Base-by-base conservation (phyloP, 2,113 vertebrate genomes). In the Scortum barcoo region DNA sequence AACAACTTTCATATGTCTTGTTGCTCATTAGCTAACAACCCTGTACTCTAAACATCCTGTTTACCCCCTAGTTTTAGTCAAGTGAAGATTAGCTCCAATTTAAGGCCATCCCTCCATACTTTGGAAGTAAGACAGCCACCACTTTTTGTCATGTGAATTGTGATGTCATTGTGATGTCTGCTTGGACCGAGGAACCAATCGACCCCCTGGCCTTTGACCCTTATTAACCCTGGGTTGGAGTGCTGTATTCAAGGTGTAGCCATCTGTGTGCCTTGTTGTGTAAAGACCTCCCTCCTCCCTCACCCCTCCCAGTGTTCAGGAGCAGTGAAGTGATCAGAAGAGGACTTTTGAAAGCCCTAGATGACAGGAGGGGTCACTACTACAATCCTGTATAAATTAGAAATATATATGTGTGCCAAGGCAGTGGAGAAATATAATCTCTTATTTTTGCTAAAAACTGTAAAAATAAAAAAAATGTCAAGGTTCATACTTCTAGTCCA, bases 211-310 rank as follows among this genome's bases (percentile, higher is more conserved):
- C 92, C 92, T 92, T 53, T 90, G 89, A 89, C 92, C 92, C 93
- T 86, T 90, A 85, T 92, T 93, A 91, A 92, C 86, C 76, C 28
- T 10, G 78, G 80, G 89, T 88, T 78, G 88, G 86, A 77, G 84
- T 84, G 87, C 80, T 77, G 84, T 88, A 91, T 93, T 92, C 81
- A 90, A 92, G 91, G 92, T 90, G 91, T 86, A 89, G 91, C 92
- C 93, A 93, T 94, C 93, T 94, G 93, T 90, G 93, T 76, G 90
- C 91, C 91, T 92, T 83, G 83, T 73, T 90, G 81, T 63, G 63
- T 80, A 40, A 48, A 81, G 72, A 20, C 73, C 51, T 72, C 61
- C 85, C 86, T 84, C 88, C 88, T 80, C 89, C 73, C 63, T 79
- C 78, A 60, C 69, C 81, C 78, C 48, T 70, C 66, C 70, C 54